Conservation (phyloP, 2,888 invertebrate species). For the Lasioglossum figueresi region DNA sequence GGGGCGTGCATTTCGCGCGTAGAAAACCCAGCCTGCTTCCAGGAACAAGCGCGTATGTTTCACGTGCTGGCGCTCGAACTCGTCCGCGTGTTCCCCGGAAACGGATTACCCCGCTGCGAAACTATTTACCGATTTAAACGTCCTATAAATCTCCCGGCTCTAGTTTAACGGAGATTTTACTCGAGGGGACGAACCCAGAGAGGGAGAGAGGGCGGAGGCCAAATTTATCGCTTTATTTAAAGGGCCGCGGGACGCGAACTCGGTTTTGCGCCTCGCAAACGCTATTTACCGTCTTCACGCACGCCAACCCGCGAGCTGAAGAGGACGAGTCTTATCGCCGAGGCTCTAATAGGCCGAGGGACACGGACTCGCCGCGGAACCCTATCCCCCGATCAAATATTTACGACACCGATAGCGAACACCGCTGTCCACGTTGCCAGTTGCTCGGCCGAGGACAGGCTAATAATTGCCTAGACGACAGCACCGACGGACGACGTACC, state of each 20-base stretch:
- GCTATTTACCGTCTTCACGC: conserved; percentile 67
- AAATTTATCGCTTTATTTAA: conserved; percentile 78
- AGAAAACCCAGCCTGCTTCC: neutral
- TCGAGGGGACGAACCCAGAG: conserved; percentile 37
- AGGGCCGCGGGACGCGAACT: conserved; percentile 57
- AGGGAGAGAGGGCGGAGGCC: conserved; percentile 23
- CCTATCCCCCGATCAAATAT: conserved; percentile 59
- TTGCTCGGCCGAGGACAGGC: conserved; percentile 8
- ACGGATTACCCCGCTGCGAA: conserved; percentile 63
- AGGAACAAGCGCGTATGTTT: neutral
- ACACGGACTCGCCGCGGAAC: conserved; percentile 13
- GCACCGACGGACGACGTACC: neutral
- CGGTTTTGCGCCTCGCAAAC: conserved; percentile 45
- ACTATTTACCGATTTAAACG: conserved; percentile 72
- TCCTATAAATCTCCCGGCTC: conserved; percentile 66
- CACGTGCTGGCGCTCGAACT: neutral
- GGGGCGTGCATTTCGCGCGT: neutral
- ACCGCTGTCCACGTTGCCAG: neutral
- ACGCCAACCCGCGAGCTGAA: conserved; percentile 57
- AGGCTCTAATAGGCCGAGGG: neutral
- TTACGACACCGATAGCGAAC: conserved; percentile 53
- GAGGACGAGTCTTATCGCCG: conserved; percentile 8
- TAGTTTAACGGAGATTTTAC: conserved; percentile 68
- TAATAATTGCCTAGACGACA: conserved; percentile 33
- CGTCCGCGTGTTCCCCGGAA: conserved; percentile 44